Evolutionary conservation across 2,797 vertebrate species (phyloP).

Genomic region (Ceyx erithaca): DNA sequence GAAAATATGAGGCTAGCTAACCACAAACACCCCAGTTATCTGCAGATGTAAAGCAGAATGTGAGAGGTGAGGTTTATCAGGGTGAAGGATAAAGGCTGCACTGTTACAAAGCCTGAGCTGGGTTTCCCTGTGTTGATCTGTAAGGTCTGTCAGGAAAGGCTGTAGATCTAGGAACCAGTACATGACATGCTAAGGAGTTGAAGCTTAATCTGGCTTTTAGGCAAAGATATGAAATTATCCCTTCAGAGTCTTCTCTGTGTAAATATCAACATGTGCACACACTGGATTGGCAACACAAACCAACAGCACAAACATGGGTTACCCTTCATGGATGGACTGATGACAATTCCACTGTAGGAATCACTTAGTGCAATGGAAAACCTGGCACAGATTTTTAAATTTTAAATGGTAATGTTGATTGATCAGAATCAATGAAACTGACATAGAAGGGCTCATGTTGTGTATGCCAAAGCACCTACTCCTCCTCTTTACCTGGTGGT

Average conservation of each 20-base stretch:
- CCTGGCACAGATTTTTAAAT: not conserved
- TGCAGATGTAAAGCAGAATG: not conserved
- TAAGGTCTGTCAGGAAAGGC: not conserved
- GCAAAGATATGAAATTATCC: not conserved
- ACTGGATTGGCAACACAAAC: not conserved
- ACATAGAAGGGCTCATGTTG: not conserved
- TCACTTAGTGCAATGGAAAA: not conserved
- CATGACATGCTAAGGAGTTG: not conserved
- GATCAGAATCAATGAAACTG: no score
- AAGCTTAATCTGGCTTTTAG: not conserved
- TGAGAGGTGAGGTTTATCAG: not conserved
- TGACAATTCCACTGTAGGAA: not conserved
- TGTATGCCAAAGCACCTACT: not conserved
- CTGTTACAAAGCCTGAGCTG: not conserved
- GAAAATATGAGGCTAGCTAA: constrained; percentile 29
- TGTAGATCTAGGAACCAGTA: not conserved
- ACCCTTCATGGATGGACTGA: not conserved
- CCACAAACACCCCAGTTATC: constrained; percentile 22
- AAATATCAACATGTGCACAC: not conserved
- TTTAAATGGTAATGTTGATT: no score
- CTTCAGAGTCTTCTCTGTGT: not conserved
- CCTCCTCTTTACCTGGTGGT: not conserved
- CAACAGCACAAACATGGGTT: not conserved
- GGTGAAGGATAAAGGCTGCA: not conserved
- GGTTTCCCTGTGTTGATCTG: not conserved